Evolutionary conservation across 2,888 invertebrate genomes (phyloP).

Genomic region (Noctua janthe): DNA sequence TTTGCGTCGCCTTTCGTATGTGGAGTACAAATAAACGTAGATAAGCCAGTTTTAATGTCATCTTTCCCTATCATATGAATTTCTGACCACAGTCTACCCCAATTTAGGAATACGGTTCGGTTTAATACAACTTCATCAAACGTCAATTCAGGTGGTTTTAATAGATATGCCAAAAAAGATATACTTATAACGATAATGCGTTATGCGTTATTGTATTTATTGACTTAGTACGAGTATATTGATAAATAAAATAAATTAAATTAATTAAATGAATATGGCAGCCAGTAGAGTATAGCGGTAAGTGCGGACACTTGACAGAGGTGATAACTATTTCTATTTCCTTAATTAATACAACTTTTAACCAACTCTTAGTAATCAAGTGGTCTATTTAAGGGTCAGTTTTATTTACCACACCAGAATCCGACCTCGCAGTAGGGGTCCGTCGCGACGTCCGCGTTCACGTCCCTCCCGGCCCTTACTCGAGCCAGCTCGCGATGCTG

Average conservation of each 20-base stretch:
- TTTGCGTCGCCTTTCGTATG: not conserved
- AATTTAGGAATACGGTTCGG: not conserved
- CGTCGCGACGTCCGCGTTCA: no score
- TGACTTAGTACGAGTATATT: not conserved
- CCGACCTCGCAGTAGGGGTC: no score
- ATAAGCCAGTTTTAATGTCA: not conserved
- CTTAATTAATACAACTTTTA: not conserved
- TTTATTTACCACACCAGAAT: not conserved
- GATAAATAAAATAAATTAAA: not conserved
- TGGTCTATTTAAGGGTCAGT: not conserved
- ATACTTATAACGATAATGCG: not conserved
- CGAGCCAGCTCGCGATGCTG: no score
- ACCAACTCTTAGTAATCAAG: not conserved
- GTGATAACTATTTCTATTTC: constrained; percentile 5
- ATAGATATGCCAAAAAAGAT: not conserved
- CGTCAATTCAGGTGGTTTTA: not conserved
- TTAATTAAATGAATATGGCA: not conserved
- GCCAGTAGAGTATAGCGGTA: not conserved
- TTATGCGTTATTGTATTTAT: not conserved
- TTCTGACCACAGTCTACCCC: not conserved
- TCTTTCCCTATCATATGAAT: not conserved
- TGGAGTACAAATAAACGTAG: not conserved
- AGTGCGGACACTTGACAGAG: not conserved
- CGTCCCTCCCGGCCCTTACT: no score
- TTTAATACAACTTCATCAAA: not conserved